A percentile compares a stretch with the other conserved stretches of the same genome.
Evolutionary conservation across 2,888 invertebrate species (phyloP).

Genomic region (Epirrhoe tristata): DNA sequence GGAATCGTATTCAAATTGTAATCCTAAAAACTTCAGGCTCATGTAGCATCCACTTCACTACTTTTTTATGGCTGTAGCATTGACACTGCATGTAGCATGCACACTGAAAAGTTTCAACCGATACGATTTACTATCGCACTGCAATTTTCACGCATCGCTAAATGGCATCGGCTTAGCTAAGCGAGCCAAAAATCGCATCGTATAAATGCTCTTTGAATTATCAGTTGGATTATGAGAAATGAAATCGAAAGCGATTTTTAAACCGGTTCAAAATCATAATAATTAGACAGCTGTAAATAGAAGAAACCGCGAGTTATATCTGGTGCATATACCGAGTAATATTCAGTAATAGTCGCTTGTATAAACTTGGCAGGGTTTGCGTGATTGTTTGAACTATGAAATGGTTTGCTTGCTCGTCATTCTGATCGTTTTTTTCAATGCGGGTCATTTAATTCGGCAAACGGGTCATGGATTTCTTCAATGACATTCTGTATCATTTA

Average conservation of each 20-base stretch:
- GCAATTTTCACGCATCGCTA: not conserved
- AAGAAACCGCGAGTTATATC: constrained; percentile 4
- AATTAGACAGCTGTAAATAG: not conserved
- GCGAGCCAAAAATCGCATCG: too few species aligned
- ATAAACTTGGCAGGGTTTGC: constrained; percentile 58
- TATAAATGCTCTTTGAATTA: too few species aligned
- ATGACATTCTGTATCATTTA: constrained; percentile 4
- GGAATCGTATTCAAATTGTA: too few species aligned
- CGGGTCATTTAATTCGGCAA: constrained; percentile 56
- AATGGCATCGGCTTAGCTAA: too few species aligned
- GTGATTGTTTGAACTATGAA: constrained; percentile 55
- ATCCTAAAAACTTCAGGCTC: too few species aligned
- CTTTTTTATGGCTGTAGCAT: too few species aligned
- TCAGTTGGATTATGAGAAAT: too few species aligned
- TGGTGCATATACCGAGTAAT: constrained; percentile 27
- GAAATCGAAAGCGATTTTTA: too few species aligned
- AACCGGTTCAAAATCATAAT: too few species aligned
- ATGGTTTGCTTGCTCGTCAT: constrained; percentile 46
- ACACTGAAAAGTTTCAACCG: not conserved
- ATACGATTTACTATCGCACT: not conserved
- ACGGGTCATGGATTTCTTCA: constrained; percentile 51
- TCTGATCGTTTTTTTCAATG: constrained; percentile 51
- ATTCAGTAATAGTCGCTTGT: constrained; percentile 51
- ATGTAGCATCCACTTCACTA: too few species aligned
- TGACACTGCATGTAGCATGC: too few species aligned